Percentiles rank a stretch among this genome's conserved stretches.
Evolutionary conservation across 2,888 invertebrate species (phyloP).

Genomic region (Phortica magna): DNA sequence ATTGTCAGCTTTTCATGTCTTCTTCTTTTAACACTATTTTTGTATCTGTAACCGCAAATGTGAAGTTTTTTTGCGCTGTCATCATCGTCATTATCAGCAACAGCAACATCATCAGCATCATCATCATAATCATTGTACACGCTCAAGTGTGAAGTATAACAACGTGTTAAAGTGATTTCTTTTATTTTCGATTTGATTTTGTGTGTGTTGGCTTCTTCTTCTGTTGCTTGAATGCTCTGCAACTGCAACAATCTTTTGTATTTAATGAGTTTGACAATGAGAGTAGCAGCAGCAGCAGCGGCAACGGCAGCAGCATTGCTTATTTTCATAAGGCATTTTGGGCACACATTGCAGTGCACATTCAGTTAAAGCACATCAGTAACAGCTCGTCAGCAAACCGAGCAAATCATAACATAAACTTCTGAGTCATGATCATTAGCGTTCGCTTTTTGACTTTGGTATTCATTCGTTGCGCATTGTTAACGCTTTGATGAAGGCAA

Average conservation of each 20-base stretch:
- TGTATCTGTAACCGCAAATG: background rate
- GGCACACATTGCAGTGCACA: constrained; percentile 41
- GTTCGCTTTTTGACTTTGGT: constrained; percentile 42
- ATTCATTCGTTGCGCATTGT: constrained; percentile 66
- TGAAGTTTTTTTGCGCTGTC: constrained; percentile 52
- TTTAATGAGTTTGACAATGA: constrained; percentile 69
- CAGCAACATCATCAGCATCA: constrained; percentile 6
- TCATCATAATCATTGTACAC: constrained; percentile 6
- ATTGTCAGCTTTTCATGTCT: background rate
- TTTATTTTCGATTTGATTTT: constrained; percentile 24
- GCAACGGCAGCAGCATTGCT: background rate
- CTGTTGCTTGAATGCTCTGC: background rate
- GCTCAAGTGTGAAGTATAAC: constrained; percentile 28
- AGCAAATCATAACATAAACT: constrained; percentile 40
- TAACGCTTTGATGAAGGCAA: constrained; percentile 64
- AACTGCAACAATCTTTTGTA: constrained; percentile 36
- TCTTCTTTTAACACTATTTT: background rate
- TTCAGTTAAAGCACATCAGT: constrained; percentile 58
- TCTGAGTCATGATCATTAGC: constrained; percentile 70
- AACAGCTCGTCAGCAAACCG: background rate
- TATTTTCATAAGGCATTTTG: constrained; percentile 33
- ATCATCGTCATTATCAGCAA: constrained; percentile 8
- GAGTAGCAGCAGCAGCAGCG: background rate
- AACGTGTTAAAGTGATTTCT: constrained; percentile 68
- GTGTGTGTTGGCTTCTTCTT: background rate